Base-by-base conservation (phyloP, 2,888 invertebrate species). In the Argynnis bischoffii region DNA sequence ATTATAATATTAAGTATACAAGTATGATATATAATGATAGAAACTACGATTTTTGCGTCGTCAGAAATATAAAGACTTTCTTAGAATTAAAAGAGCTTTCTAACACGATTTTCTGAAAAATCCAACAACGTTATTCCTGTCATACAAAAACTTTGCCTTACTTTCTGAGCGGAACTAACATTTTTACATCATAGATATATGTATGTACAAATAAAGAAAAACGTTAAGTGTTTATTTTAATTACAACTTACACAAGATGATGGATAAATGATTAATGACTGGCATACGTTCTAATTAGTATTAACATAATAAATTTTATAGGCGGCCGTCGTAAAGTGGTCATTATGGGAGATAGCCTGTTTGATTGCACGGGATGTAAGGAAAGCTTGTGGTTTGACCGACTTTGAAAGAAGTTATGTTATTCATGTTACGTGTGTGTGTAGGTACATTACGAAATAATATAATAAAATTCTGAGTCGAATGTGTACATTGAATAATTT, bases 331-430 rank as follows among this genome's bases (percentile, higher is more conserved):
- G 77, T 77, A 76, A 78, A 75, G 77, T 74, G 72, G 77, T 81
- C 79, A 81, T 83, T 81, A 80, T 74, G 72, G 73, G 71, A 69
- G 79, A 79, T 82, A 73, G 78, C 72, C 71, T 74, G 77, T 81
- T 79, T 80, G 79, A 81, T 82, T 79, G 75, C 75, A 55, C 63
- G 50, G 64, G 60, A 50, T 59, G 26, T 46, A 48, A 61, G 46
- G 64, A 65, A 65, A 26, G 35, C 35, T 47, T 47, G 41, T 6
- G 41, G 48, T 46, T 61, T 57, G 55, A 55, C 50, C 63, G 54
- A 61, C 41, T 61, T 53, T 51, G 50, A 16, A 16, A 18, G 16
- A 48, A 31, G 13, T n/a, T 35, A n/a, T 48, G 1, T 35, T 16
- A 1, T 15, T 0, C 6, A 31, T 51, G 31, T 53, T 51, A 18